Percentiles rank a stretch among this genome's conserved stretches.
phyloP scores from a whole-genome alignment of 2,888 invertebrate genomes.

The Brachyopa scutellaris region DNA sequence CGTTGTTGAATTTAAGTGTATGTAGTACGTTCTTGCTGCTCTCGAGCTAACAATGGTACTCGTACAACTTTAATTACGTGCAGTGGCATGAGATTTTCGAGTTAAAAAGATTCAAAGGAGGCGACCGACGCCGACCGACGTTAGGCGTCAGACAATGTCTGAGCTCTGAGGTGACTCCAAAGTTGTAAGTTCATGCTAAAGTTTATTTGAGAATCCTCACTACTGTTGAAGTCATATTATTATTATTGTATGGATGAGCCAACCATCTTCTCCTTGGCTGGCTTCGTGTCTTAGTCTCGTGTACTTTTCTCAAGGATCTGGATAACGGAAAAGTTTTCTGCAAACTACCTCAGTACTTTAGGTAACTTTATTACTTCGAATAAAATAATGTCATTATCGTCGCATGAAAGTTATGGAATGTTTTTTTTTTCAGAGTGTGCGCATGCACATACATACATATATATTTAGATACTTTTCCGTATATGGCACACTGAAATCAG shows the following conservation, averaged over 20 bases:
- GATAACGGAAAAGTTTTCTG: conserved; percentile 55
- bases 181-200: conserved; percentile 42
- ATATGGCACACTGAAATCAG: background rate
- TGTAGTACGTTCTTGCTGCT: too few species aligned
- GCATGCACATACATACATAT: too few species aligned
- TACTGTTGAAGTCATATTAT: conserved; percentile 53
- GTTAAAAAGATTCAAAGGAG: background rate
- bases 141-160: conserved; percentile 16
- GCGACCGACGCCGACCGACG: too few species aligned
- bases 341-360: conserved; percentile 61
- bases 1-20: too few species aligned
- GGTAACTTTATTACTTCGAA: conserved; percentile 66
- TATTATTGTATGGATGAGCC: conserved; percentile 53
- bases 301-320: conserved; percentile 33
- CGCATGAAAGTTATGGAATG: conserved; percentile 64
- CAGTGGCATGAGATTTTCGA: conserved; percentile 15
- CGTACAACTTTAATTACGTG: conserved; percentile 55
- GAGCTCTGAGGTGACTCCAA: conserved; percentile 45
- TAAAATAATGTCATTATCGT: conserved; percentile 67
- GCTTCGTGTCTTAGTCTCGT: background rate
- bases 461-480: too few species aligned
- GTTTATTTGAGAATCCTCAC: conserved; percentile 36
- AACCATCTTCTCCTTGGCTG: conserved; percentile 28
- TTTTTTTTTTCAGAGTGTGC: conserved; percentile 11
- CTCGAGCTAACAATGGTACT: conserved; percentile 8